Percentiles rank a stretch among this genome's conserved stretches.
Evolutionary conservation across 2,797 vertebrate genomes (phyloP).

Genomic region (Pygocentrus nattereri): DNA sequence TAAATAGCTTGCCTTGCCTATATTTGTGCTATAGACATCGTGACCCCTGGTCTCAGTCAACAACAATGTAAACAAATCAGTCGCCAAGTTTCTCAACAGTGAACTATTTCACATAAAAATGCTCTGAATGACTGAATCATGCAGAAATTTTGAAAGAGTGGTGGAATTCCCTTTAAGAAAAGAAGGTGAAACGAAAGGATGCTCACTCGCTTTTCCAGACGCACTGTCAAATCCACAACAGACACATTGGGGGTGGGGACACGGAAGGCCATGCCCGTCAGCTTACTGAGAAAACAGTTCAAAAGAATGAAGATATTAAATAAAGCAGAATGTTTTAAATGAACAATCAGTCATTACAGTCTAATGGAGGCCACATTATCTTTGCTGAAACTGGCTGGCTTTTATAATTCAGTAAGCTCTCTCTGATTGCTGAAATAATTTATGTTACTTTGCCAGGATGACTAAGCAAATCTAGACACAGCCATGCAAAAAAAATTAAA

Average conservation of each 20-base stretch:
- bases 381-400: no score
- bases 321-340: not conserved
- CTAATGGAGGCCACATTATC: not conserved
- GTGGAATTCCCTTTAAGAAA: no score
- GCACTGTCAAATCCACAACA: constrained; percentile 92
- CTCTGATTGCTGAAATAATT: not conserved
- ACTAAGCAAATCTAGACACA: not conserved
- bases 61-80: no score
- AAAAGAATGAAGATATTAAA: not conserved
- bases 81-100: no score
- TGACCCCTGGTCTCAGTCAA: no score
- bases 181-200: constrained; percentile 1
- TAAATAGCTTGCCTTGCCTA: no score
- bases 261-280: constrained; percentile 97
- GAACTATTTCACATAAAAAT: no score
- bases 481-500: not conserved
- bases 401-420: no score
- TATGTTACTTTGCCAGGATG: not conserved
- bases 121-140: no score
- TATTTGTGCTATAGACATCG: no score
- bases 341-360: not conserved
- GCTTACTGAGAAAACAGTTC: constrained; percentile 76
- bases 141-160: no score
- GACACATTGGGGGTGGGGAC: constrained; percentile 95
- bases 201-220: constrained; percentile 90